Evolutionary conservation across 2,113 vertebrate genomes (phyloP).

Genomic region (Cyphomyrus plagiostoma): DNA sequence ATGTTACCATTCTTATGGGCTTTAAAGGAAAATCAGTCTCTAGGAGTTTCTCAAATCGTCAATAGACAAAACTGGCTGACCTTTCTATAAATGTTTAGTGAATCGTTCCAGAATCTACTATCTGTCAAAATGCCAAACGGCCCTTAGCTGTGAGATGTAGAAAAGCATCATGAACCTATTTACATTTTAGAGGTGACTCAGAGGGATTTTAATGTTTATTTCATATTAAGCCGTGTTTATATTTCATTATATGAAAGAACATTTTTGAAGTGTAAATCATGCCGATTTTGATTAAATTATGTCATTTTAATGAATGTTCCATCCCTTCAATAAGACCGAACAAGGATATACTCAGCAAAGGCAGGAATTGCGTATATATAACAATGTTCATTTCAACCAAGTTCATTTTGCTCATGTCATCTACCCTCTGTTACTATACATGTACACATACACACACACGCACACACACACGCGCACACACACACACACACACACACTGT

Average conservation of each 20-base stretch:
- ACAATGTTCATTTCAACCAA: not conserved
- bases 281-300: not conserved
- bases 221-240: not conserved
- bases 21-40: constrained; percentile 42
- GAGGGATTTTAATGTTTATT: not conserved
- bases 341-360: not conserved
- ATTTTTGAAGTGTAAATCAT: not conserved
- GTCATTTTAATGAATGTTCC: not conserved
- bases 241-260: not conserved
- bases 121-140: constrained; percentile 17
- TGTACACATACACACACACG: no score
- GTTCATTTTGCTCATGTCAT: not conserved
- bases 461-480: no score
- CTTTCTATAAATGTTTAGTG: constrained; percentile 30
- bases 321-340: not conserved
- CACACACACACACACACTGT: not conserved
- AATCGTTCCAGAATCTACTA: not conserved
- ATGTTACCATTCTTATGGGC: constrained; percentile 17
- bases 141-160: constrained; percentile 4
- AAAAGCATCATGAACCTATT: not conserved
- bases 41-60: constrained; percentile 30
- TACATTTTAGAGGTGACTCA: not conserved
- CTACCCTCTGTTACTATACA: not conserved
- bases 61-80: constrained; percentile 36
- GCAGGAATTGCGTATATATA: not conserved